These are phyloP conservation scores for Oreohelix idahoensis DNA, from an alignment of 1,140 invertebrate species.

Conservation along the genomic window DNA sequence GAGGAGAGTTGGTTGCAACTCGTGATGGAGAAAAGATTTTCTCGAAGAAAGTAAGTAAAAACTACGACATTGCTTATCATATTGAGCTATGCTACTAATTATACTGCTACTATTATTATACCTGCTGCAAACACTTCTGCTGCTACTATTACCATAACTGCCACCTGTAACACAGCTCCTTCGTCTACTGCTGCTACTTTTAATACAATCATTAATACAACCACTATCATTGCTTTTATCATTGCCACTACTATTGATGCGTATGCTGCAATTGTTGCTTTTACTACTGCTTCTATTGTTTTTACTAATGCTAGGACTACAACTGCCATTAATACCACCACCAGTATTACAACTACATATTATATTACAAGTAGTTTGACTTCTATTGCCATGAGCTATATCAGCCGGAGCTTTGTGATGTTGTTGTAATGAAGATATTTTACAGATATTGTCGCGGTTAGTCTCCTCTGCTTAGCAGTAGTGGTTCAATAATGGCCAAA, in stretches of 20 bases:
- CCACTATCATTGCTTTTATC: neutral
- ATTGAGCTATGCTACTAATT: no score
- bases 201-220: neutral
- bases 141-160: neutral
- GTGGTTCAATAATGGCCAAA: no score
- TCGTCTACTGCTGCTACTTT: neutral
- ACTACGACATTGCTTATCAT: neutral
- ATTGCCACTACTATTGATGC: neutral
- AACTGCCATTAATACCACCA: neutral
- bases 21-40: neutral
- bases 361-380: neutral
- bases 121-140: neutral
- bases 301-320: neutral
- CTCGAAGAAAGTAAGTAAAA: neutral
- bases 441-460: no score
- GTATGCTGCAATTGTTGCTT: neutral
- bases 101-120: neutral
- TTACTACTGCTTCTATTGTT: neutral
- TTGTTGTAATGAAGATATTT: no score
- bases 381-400: no score
- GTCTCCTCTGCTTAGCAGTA: no score
- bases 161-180: neutral
- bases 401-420: no score
- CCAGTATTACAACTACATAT: neutral
- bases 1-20: neutral